Evolutionary conservation across 2,888 invertebrate species (phyloP).

Genomic region (Syrphus vitripennis): DNA sequence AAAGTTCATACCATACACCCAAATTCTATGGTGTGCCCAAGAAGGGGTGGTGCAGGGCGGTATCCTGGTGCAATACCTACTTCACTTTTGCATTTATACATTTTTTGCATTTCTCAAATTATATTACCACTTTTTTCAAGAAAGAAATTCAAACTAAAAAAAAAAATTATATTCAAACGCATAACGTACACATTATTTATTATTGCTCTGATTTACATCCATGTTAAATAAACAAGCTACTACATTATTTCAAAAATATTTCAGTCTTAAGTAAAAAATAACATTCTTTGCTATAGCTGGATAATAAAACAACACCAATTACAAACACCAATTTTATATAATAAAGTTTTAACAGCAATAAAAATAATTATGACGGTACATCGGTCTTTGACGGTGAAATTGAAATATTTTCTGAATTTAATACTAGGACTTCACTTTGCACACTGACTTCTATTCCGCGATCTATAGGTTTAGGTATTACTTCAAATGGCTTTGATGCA

Average conservation of each 20-base stretch:
- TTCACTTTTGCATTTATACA: too few species aligned
- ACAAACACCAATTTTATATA: slow-evolving; percentile 27
- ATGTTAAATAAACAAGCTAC: slow-evolving; percentile 18
- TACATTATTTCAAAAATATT: slow-evolving; percentile 33
- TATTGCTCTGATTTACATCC: slow-evolving; percentile 46
- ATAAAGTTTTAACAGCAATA: slow-evolving; percentile 21
- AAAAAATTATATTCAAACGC: background rate
- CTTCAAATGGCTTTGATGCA: slow-evolving; percentile 7
- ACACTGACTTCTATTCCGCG: background rate
- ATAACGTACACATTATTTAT: slow-evolving; percentile 25
- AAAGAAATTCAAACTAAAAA: background rate
- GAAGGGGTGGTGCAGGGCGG: too few species aligned
- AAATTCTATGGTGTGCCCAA: too few species aligned
- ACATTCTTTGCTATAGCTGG: slow-evolving; percentile 7
- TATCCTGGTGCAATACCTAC: too few species aligned
- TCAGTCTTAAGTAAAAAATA: slow-evolving; percentile 64
- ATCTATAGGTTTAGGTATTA: background rate
- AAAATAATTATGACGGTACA: background rate
- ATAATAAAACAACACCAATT: slow-evolving; percentile 38
- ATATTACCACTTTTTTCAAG: too few species aligned
- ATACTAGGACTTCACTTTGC: background rate
- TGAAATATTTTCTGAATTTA: background rate
- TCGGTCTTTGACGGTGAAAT: background rate
- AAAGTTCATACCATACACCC: too few species aligned
- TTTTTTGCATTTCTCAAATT: too few species aligned